Evolutionary conservation across 2,797 vertebrate genomes (phyloP).

Genomic region (Hemibagrus guttatus): DNA sequence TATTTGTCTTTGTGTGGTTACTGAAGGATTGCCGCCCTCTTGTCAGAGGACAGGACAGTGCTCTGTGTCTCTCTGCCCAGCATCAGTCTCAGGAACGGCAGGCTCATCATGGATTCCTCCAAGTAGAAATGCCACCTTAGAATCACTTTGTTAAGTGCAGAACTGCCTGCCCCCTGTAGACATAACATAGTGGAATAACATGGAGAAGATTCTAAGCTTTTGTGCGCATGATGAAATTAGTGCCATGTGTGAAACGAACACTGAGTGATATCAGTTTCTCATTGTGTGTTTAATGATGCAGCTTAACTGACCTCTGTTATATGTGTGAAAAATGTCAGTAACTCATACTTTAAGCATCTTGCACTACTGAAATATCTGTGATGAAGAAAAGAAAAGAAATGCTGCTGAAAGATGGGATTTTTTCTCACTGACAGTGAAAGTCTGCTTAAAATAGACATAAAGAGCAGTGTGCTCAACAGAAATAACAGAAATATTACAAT

Average conservation of each 20-base stretch:
- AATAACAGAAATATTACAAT: background rate
- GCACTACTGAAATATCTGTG: conserved; percentile 19
- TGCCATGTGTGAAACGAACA: conserved; percentile 22
- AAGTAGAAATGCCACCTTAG: conserved; percentile 45
- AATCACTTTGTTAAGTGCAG: conserved; percentile 38
- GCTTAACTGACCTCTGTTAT: conserved; percentile 17
- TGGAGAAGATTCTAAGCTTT: conserved; percentile 12
- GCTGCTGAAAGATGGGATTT: background rate
- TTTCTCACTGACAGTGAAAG: background rate
- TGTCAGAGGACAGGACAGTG: conserved; percentile 59
- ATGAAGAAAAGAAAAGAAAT: background rate
- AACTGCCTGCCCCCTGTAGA: conserved; percentile 29
- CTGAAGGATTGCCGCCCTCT: conserved; percentile 54
- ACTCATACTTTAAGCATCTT: conserved; percentile 1
- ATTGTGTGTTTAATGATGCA: conserved; percentile 10
- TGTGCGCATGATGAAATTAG: conserved; percentile 22
- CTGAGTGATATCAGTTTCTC: background rate
- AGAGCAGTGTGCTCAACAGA: background rate
- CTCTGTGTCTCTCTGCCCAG: conserved; percentile 58
- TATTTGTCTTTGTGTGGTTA: conserved; percentile 51
- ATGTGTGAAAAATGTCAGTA: conserved; percentile 5
- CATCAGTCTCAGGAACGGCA: conserved; percentile 55
- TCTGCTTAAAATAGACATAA: background rate
- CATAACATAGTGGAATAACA: conserved; percentile 33
- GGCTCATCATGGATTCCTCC: conserved; percentile 49